Base-by-base conservation (phyloP, 2,113 vertebrate genomes). In the Stercorarius parasiticus region DNA sequence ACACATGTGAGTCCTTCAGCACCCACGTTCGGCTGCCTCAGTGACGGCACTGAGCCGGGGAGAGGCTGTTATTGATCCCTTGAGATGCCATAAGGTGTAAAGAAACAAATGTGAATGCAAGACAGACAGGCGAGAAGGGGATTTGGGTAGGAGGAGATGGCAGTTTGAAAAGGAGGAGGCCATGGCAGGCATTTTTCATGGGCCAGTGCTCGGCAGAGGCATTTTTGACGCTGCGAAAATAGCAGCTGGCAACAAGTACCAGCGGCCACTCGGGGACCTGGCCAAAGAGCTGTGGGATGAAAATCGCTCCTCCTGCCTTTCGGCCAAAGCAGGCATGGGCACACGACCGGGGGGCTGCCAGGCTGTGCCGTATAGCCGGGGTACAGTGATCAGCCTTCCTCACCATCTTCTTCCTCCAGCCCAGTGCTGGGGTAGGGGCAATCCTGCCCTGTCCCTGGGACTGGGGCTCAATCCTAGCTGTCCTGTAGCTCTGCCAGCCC, bases 1-100 rank as follows among this genome's bases (percentile, higher is more conserved):
- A 8, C 6, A 6, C 20, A 21, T 4, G 13, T 0, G 13, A 47
- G 27, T 50, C 29, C 30, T 38, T 78, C 70, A 18, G 22, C 0
- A 2, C 43, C 32, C 61, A 30, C 1, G 15, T 32, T 50, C 0
- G 0, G 13, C 67, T 0, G 0, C n/a, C 13, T 20, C 29, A 34
- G 50, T 0, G 0, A 11, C 0, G 1, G 27, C 14, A 22, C 50
- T 20, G 53, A 42, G 62, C 30, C 0, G 4, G 30, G 91, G 20
- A 64, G 55, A 47, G 42, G 49, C 21, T 43, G 15, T 50, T 83
- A 12, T 3, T 13, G 67, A n/a, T 55, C 64, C 45, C 27, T 67
- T 21, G 50, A 53, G 72, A 58, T 74, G 43, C 32, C 1, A 0
- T 13, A 45, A 61, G 67, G 50, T 40, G 25, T 40, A 58, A 58